phyloP scores from a whole-genome alignment of 53 echinoderm and acorn worm genomes.

The Antedon mediterranea region DNA sequence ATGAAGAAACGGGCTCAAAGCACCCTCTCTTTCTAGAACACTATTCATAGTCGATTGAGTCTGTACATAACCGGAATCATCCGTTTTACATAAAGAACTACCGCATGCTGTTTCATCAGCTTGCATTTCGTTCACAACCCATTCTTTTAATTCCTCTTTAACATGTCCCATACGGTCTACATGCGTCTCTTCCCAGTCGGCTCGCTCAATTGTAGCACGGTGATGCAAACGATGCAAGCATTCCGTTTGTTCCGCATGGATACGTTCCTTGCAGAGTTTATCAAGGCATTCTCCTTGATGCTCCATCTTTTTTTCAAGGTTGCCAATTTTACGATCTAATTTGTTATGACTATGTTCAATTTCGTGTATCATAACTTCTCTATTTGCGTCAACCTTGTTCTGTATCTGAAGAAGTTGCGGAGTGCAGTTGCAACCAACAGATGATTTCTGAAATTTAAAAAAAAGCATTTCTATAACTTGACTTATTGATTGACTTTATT shows the following conservation, averaged over 20 bases:
- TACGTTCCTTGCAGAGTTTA: constrained; percentile 65
- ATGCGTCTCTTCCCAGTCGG: constrained; percentile 42
- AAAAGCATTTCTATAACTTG: too few relatives aligned
- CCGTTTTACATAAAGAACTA: background rate
- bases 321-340: constrained; percentile 61
- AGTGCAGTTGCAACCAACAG: constrained; percentile 60
- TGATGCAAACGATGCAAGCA: constrained; percentile 79
- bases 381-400: constrained; percentile 90
- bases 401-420: constrained; percentile 81
- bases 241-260: constrained; percentile 62
- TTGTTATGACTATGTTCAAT: constrained; percentile 67
- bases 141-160: background rate
- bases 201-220: constrained; percentile 65
- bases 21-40: background rate
- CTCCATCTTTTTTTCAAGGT: constrained; percentile 63
- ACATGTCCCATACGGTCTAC: background rate
- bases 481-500: too few relatives aligned
- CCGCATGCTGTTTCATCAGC: background rate
- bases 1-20: background rate
- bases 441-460: constrained; percentile 36
- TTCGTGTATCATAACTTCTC: constrained; percentile 80
- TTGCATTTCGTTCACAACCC: background rate
- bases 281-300: constrained; percentile 83
- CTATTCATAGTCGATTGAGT: background rate
- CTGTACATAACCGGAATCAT: background rate